Evolutionary conservation across 2,113 vertebrate genomes (phyloP).

Genomic region (Alaudala cheleensis): DNA sequence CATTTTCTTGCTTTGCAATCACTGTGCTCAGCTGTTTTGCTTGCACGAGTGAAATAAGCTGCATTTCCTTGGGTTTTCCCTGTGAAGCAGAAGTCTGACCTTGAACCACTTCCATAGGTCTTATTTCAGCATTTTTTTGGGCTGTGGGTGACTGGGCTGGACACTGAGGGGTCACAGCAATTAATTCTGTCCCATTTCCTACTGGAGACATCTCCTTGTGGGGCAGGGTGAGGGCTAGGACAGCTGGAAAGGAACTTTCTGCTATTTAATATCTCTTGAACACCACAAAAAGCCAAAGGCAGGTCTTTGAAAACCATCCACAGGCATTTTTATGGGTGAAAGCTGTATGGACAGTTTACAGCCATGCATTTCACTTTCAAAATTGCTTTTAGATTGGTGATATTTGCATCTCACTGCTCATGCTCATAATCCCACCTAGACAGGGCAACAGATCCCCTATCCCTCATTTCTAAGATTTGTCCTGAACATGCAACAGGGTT

Average conservation of each 20-base stretch:
- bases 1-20: not conserved
- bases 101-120: not conserved
- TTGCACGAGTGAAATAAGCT: not conserved
- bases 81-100: not conserved
- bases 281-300: not conserved
- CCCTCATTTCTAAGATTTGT: not conserved
- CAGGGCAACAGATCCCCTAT: not conserved
- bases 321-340: not conserved
- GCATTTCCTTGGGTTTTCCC: not conserved
- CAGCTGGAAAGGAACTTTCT: not conserved
- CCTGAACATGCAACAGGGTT: rapidly evolving
- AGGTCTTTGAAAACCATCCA: not conserved
- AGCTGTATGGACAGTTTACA: not conserved
- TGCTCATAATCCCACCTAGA: not conserved
- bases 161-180: not conserved
- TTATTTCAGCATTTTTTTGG: not conserved
- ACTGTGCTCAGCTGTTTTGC: not conserved
- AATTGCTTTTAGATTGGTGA: not conserved
- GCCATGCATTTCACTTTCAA: not conserved
- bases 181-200: not conserved
- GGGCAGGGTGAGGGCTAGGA: not conserved
- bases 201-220: not conserved
- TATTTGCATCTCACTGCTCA: rapidly evolving
- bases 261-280: not conserved
- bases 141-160: not conserved